Base-by-base conservation (phyloP, 2,113 vertebrate genomes). In the Hemichromis elongatus region DNA sequence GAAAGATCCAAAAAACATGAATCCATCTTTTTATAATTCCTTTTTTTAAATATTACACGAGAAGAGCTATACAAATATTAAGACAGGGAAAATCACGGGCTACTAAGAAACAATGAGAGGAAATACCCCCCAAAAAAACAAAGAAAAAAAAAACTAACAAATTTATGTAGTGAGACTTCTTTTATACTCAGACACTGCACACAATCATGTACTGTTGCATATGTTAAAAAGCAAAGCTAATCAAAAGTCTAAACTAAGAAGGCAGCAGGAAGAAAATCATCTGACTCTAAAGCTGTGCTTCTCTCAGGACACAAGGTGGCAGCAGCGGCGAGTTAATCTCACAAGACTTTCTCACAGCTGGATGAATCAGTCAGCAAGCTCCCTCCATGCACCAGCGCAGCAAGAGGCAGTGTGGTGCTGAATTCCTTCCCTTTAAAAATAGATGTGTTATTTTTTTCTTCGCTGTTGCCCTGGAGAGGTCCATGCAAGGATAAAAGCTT, bases 351-450 rank as follows among this genome's bases (percentile, higher is more conserved):
- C 57, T 79, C 77, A 88, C 85, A 90, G 82, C 93, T 90, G 87
- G 90, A 91, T 80, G 24, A 82, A 73, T 53, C 85, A 57, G 82
- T 85, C 50, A 16, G 84, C 45, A 24, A 2, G 7, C 54, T 83
- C 81, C 9, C 30, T 56, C 37, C 5, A 7, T 59, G 35, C 88
- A 88, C 80, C 70, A 79, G 87, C 61, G 4, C 88, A 82, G 86
- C 6, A 16, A 78, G 80, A 84, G 86, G 81, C 88, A 85, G 92
- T 81, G 77, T 77, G 85, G 90, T 86, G 80, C 91, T 87, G 92
- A 96, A 96, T 97, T 96, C 96, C 96, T 96, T 85, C 91, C 59
- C 82, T 93, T 96, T 97, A 98, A 97, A 99, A 99, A 99, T 97
- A 99, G 97, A 97, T 70, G 94, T 92, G 96, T 94, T 88, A 94